phyloP scores from a whole-genome alignment of 2,888 invertebrate species.

The Odontothrips loti region DNA sequence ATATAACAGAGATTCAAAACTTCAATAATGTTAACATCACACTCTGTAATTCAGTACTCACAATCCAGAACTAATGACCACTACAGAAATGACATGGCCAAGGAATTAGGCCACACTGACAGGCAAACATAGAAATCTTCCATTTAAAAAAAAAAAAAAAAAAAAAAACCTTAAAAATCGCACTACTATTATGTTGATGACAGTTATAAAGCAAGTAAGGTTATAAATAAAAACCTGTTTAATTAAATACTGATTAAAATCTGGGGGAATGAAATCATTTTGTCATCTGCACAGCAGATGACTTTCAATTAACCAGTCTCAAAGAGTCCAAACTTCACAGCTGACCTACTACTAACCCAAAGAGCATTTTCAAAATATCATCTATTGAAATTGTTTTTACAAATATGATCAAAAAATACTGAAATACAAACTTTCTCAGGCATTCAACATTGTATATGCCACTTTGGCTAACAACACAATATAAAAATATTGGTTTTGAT shows the following conservation, averaged over 20 bases:
- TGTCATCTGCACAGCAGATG: neutral
- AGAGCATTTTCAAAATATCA: neutral
- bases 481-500: neutral
- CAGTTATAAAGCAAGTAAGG: too few species aligned
- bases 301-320: neutral
- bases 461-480: neutral
- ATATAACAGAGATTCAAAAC: neutral
- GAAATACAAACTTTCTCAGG: neutral
- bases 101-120: too few species aligned
- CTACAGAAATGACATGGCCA: too few species aligned
- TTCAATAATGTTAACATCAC: neutral
- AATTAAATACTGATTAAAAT: too few species aligned
- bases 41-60: too few species aligned
- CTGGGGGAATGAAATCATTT: neutral
- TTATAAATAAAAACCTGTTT: too few species aligned
- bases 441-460: neutral
- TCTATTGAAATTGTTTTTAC: neutral
- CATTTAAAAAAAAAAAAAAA: too few species aligned
- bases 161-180: too few species aligned
- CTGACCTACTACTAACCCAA: neutral
- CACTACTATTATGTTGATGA: too few species aligned
- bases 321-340: neutral
- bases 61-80: too few species aligned
- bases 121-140: too few species aligned
- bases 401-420: slow-evolving; percentile 1